These are phyloP conservation scores for Andrena dorsata DNA, from an alignment of 2,888 invertebrate species.

Conservation along the genomic window DNA sequence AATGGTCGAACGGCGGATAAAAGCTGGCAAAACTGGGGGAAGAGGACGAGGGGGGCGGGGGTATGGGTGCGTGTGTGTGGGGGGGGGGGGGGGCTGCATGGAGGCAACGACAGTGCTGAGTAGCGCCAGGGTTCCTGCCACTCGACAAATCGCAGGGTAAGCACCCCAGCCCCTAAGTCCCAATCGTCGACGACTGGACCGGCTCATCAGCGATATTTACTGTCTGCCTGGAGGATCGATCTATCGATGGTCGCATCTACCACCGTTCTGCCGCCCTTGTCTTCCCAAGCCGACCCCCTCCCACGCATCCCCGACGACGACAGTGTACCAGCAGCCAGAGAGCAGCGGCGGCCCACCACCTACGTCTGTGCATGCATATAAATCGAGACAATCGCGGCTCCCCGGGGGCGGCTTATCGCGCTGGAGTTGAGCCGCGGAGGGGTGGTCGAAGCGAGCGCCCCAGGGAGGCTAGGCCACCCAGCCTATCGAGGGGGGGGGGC, in stretches of 20 bases:
- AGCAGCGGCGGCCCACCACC: constrained; percentile 55
- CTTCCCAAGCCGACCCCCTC: constrained; percentile 20
- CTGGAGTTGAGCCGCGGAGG: constrained; percentile 49
- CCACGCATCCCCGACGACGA: constrained; percentile 26
- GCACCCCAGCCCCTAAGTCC: constrained; percentile 64
- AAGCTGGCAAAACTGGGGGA: constrained; percentile 23
- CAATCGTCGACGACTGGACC: constrained; percentile 66
- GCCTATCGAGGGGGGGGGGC: constrained; percentile 30
- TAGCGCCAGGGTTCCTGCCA: constrained; percentile 65
- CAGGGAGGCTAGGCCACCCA: constrained; percentile 59
- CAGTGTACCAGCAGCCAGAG: constrained; percentile 32
- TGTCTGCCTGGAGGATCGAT: constrained; percentile 77
- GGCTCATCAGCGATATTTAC: constrained; percentile 82
- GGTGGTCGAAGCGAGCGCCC: constrained; percentile 56
- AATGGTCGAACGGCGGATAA: constrained; percentile 49
- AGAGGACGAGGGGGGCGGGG: neutral
- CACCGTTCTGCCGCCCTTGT: constrained; percentile 32
- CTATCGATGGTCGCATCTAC: constrained; percentile 70
- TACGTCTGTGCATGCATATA: constrained; percentile 74
- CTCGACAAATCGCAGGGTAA: constrained; percentile 76
- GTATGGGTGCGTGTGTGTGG: neutral
- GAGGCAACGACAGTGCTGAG: constrained; percentile 53
- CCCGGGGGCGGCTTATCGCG: constrained; percentile 82
- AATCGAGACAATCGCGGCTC: constrained; percentile 82
- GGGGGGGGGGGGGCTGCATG: constrained; percentile 9